These are phyloP conservation scores for Melanotus villosus DNA, from an alignment of 2,888 invertebrate species.

Conservation along the genomic window DNA sequence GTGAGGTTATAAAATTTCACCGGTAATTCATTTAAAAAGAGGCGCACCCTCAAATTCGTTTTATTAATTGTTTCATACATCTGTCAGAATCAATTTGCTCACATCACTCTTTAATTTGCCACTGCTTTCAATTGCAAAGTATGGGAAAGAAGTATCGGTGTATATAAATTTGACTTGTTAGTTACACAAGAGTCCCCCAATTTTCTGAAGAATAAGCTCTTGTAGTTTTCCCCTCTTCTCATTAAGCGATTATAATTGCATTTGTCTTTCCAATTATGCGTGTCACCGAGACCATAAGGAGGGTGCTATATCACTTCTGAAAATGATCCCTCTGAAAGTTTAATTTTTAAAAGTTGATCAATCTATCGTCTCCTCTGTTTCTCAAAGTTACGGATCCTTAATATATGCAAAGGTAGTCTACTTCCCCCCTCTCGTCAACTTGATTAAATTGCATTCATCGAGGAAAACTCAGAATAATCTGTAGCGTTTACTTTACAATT, in stretches of 20 bases:
- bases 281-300: constrained; percentile 60
- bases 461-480: constrained; percentile 25
- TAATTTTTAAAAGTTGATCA: constrained; percentile 59
- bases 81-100: not conserved
- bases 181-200: constrained; percentile 45
- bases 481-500: constrained; percentile 24
- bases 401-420: constrained; percentile 31
- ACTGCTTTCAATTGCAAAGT: constrained; percentile 29
- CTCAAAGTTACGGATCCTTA: not conserved
- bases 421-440: constrained; percentile 24
- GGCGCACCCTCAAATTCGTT: too few species aligned
- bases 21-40: too few species aligned
- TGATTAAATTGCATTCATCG: constrained; percentile 28
- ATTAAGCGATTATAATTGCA: constrained; percentile 64
- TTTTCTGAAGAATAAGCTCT: constrained; percentile 47
- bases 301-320: constrained; percentile 53
- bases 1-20: too few species aligned
- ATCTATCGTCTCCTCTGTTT: constrained; percentile 37
- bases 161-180: constrained; percentile 42
- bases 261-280: constrained; percentile 64
- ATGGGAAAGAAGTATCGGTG: constrained; percentile 33
- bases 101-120: not conserved
- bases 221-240: constrained; percentile 55
- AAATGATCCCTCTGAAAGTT: constrained; percentile 53
- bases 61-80: not conserved